phyloP scores from a whole-genome alignment of 2,113 vertebrate genomes.

The Cariama cristata region DNA sequence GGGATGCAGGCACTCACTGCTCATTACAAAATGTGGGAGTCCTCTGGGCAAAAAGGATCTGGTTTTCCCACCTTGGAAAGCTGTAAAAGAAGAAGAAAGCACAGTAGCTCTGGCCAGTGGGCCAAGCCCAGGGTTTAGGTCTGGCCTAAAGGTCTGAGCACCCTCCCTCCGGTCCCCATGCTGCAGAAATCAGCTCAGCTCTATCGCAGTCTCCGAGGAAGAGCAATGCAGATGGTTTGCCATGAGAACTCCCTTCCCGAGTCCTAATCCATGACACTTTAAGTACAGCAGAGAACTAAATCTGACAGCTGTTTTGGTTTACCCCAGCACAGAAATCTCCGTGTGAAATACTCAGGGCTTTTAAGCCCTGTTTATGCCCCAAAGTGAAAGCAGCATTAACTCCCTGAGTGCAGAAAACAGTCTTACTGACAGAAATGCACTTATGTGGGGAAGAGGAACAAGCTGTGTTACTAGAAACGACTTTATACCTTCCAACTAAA shows the following conservation, averaged over 20 bases:
- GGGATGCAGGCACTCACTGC: rapidly evolving
- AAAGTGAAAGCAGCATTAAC: slow-evolving; percentile 22
- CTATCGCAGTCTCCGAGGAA: rapidly evolving
- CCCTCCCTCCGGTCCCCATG: rapidly evolving
- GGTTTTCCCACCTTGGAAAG: background rate
- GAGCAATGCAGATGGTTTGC: background rate
- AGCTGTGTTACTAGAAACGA: background rate
- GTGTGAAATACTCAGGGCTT: background rate
- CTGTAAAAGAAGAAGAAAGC: background rate
- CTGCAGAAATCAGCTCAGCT: background rate
- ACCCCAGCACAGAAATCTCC: background rate
- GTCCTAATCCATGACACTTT: background rate
- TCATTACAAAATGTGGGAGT: background rate
- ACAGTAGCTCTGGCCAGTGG: rapidly evolving
- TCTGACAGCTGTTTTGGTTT: slow-evolving; percentile 8
- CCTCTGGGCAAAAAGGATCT: background rate
- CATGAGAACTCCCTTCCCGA: background rate
- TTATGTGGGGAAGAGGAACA: background rate
- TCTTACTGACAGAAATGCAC: background rate
- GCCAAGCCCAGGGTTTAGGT: background rate
- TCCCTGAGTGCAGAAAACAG: background rate
- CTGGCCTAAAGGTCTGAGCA: background rate
- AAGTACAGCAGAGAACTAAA: background rate
- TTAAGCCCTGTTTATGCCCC: slow-evolving; percentile 25
- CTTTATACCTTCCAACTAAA: background rate